Percentiles rank a stretch among this genome's conserved stretches.
Conservation (phyloP, 2,888 invertebrate species). For the Axea sp. region DNA sequence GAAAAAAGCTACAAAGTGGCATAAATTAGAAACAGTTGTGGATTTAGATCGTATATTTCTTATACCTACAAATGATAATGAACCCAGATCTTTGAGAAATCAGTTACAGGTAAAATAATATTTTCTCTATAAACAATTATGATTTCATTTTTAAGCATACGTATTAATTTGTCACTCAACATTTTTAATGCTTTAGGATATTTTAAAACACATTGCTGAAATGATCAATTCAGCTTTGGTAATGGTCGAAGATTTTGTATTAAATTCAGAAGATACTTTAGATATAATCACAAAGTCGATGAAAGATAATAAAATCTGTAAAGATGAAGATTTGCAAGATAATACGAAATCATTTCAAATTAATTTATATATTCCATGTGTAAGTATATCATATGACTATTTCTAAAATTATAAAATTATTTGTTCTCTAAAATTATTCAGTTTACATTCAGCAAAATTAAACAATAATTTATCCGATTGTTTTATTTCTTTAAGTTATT, state of each 20-base stretch:
- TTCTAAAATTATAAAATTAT: neutral
- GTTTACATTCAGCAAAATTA: too few relatives aligned
- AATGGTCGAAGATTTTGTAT: slow-evolving; percentile 87
- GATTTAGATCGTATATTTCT: slow-evolving; percentile 88
- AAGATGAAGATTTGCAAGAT: slow-evolving; percentile 74
- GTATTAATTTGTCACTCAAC: too few relatives aligned
- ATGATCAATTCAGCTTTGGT: slow-evolving; percentile 84
- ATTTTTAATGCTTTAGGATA: too few relatives aligned
- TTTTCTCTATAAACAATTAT: too few relatives aligned
- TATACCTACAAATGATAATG: slow-evolving; percentile 83
- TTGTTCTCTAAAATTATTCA: too few relatives aligned
- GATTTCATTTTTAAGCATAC: slow-evolving; percentile 67
- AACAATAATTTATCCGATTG: too few relatives aligned
- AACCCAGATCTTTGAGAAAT: slow-evolving; percentile 83
- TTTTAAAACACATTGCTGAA: slow-evolving; percentile 82
- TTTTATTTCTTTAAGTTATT: too few relatives aligned
- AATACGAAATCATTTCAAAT: slow-evolving; percentile 82
- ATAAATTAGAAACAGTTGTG: slow-evolving; percentile 87
- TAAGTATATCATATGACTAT: slow-evolving; percentile 79
- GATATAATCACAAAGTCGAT: slow-evolving; percentile 84
- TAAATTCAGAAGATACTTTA: slow-evolving; percentile 83
- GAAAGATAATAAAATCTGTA: slow-evolving; percentile 80
- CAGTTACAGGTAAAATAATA: slow-evolving; percentile 85
- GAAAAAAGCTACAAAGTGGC: slow-evolving; percentile 86
- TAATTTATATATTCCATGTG: slow-evolving; percentile 86